Evolutionary conservation across 2,888 invertebrate genomes (phyloP), one percentile per base, ranked within the genome.

Genomic region (Steinernema carpocapsae): DNA sequence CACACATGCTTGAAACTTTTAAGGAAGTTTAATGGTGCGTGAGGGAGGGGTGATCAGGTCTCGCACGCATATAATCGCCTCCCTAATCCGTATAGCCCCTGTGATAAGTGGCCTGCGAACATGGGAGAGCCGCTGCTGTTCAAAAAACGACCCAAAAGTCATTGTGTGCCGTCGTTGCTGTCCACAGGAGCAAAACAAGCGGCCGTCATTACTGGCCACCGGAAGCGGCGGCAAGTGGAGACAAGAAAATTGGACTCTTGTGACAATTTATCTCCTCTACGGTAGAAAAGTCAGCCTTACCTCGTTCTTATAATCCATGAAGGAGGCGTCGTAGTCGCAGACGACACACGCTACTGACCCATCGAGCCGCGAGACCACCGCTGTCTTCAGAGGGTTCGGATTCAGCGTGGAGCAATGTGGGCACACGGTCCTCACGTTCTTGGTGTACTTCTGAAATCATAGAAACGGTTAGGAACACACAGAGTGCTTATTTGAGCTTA

Each of bases 201-300:
- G 6, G 26, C 48, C 24, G 56, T 56, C 56, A 56, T 56, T 56
- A 56, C 26, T 22, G 56, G 26, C 7, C 43, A 43, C 43, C 56
- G 56, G 56, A 56, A 56, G 56, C 22, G 56, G 26, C 7, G 51
- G 56, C 56, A 56, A 56, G 19, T n/a, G 48, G 26, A 56, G 56
- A 56, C 56, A 56, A 56, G 56, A 56, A 56, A 56, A 56, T 56
- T 56, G 56, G 56, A 26, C 56, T 56, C 56, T 26, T 56, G 56
- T 56, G 56, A 56, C 56, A 56, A 56, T 56, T 56, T 56, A 56
- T 56, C 48, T 48, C 17, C n/a, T 48, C 48, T 48, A 48, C 48
- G 48, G 48, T 48, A 48, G 48, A 19, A 17, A 4, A n/a, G n/a
- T n/a, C n/a, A 17, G 4, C 2, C 56, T 10, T 56, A 56, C 56